Evolutionary conservation across 2,888 invertebrate species (phyloP), one percentile per base, ranked within the genome.

Genomic region (Thysanoteuthis rhombus): DNA sequence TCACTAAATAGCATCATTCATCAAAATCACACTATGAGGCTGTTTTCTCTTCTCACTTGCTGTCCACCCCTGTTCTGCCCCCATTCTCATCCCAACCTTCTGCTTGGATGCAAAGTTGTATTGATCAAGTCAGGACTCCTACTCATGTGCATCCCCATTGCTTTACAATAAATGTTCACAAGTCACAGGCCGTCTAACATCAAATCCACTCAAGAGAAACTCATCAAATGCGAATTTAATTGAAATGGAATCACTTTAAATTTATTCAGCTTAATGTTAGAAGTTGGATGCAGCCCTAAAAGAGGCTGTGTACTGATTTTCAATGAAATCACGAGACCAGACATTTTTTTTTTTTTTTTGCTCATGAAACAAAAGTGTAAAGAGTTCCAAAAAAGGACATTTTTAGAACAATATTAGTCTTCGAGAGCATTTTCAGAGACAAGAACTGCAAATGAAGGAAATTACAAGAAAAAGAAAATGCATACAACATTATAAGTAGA

Each of bases 1-100:
- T 75, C 75, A 75, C 75, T 75, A 75, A 75, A 75, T 75, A 75
- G 75, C 75, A 75, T 75, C 75, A 75, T 75, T 75, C n/a, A 75
- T 75, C 75, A 75, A 75, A n/a, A n/a, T 75, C 75, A 75, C 75
- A n/a, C 75, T n/a, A 36, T 75, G 75, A 75, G n/a, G n/a, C n/a
- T 75, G n/a, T 75, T n/a, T n/a, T 75, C n/a, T 75, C 75, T n/a
- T 75, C 75, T 75, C 12, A 8, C 12, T 75, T 32, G 75, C 75
- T 75, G 75, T 75, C 75, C 75, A 75, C 32, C 32, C 75, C 32
- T 75, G 16, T 12, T 75, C 75, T 75, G 75, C n/a, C n/a, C 58
- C 28, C 28, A 8, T 42, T 42, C 25, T 25, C 52, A 4, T 52
- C 52, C 52, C 25, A 52, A 52, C 52, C 52, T 52, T 52, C 25